These are phyloP conservation scores for Muraenolepis orangiensis DNA, from an alignment of 2,797 vertebrate genomes.

Conservation along the genomic window DNA sequence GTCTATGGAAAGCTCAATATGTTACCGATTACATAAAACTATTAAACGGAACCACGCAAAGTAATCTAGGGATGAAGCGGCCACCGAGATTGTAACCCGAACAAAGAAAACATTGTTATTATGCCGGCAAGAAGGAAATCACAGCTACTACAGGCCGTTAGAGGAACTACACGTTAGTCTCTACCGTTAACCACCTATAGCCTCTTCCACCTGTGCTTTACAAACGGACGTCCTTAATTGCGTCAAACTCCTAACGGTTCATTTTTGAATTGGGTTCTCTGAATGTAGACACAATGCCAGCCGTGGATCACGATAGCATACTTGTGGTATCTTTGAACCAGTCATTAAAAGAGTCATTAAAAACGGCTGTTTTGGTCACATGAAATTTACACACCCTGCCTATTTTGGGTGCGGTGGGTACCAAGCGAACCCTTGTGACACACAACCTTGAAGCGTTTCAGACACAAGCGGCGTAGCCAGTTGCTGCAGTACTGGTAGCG, in stretches of 20 bases:
- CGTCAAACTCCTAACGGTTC: constrained; percentile 3
- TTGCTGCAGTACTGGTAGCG: not conserved
- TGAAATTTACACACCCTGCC: not conserved
- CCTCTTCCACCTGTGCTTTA: not conserved
- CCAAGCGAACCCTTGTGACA: not conserved
- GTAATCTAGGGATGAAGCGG: too few species aligned
- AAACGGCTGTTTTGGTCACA: constrained; percentile 8
- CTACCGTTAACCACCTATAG: too few species aligned
- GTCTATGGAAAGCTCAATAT: too few species aligned
- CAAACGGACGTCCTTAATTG: not conserved
- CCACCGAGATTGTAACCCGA: too few species aligned
- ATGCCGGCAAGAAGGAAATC: too few species aligned
- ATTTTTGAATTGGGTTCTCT: not conserved
- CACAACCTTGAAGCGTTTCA: not conserved
- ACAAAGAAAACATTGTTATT: not conserved
- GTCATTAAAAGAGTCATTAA: constrained; percentile 13
- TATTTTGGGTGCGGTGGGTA: constrained; percentile 1
- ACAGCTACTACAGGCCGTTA: not conserved
- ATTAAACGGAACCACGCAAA: too few species aligned
- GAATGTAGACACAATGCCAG: not conserved
- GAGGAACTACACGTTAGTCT: not conserved
- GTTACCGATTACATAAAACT: too few species aligned
- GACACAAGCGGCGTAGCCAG: not conserved
- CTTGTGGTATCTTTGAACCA: constrained; percentile 3
- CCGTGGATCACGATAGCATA: not conserved